These are phyloP conservation scores for Cecidostiba fungosa DNA, from an alignment of 2,888 invertebrate species.

Conservation along the genomic window DNA sequence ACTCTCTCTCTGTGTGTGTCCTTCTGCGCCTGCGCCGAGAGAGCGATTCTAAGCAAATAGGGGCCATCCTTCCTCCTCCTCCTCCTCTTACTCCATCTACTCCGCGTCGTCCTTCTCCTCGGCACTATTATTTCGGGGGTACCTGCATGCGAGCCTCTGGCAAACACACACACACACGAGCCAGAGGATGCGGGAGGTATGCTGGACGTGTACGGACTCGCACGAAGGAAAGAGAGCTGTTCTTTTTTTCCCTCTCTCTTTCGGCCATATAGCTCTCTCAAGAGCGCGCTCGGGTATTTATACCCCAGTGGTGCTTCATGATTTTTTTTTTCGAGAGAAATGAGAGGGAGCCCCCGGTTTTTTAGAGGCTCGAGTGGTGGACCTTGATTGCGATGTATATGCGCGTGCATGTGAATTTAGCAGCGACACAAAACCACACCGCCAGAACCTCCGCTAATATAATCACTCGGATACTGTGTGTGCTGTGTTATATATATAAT, in stretches of 20 bases:
- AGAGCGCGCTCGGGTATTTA: slow-evolving; percentile 6
- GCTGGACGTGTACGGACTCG: slow-evolving; percentile 15
- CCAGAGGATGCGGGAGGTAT: background rate
- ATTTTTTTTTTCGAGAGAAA: background rate
- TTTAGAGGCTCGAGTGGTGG: background rate
- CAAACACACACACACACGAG: slow-evolving; percentile 14
- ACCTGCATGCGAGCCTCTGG: slow-evolving; percentile 56
- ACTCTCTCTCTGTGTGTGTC: background rate
- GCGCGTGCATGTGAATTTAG: background rate
- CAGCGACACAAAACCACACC: background rate
- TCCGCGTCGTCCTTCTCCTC: slow-evolving; percentile 17
- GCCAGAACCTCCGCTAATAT: background rate
- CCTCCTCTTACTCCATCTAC: background rate
- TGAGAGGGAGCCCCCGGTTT: background rate
- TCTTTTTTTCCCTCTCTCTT: slow-evolving; percentile 1
- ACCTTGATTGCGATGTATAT: too few relatives aligned
- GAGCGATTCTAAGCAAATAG: slow-evolving; percentile 59
- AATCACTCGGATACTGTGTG: slow-evolving; percentile 11
- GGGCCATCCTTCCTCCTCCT: slow-evolving; percentile 31
- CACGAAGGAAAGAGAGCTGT: background rate
- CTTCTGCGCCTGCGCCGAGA: background rate
- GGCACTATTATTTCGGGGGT: slow-evolving; percentile 56
- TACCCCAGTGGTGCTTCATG: background rate
- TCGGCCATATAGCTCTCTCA: background rate
- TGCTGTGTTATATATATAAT: slow-evolving; percentile 36